Percentiles rank a stretch among this genome's conserved stretches.
phyloP scores from a whole-genome alignment of 2,797 vertebrate genomes.

The Catostomus latipinnis region DNA sequence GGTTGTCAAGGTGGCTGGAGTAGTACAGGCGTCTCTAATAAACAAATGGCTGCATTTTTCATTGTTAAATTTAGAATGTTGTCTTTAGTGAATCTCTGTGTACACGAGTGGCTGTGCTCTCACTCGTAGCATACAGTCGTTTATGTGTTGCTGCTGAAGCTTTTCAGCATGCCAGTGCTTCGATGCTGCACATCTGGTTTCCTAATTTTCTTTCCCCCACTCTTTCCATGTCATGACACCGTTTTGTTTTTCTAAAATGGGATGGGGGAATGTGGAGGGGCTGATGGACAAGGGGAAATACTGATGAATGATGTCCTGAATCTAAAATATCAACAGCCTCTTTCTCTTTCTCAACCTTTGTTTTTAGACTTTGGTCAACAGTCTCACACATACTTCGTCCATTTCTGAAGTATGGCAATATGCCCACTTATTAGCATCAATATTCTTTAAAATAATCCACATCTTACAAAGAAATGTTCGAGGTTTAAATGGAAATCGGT shows the following conservation, averaged over 20 bases:
- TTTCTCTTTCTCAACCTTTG: slow-evolving; percentile 57
- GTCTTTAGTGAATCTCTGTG: neutral
- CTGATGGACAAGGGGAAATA: slow-evolving; percentile 66
- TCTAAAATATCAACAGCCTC: slow-evolving; percentile 72
- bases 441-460: too few species aligned
- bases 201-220: slow-evolving; percentile 73
- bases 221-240: slow-evolving; percentile 76
- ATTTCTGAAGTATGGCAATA: too few species aligned
- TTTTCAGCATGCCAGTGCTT: slow-evolving; percentile 81
- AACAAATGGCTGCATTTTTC: too few species aligned
- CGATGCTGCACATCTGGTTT: slow-evolving; percentile 87
- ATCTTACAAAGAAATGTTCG: too few species aligned
- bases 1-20: too few species aligned
- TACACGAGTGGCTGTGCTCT: slow-evolving; percentile 23
- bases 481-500: too few species aligned
- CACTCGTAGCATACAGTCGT: slow-evolving; percentile 73
- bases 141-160: slow-evolving; percentile 75
- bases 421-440: too few species aligned
- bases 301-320: slow-evolving; percentile 81
- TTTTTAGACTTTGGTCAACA: neutral
- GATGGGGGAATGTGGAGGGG: slow-evolving; percentile 42
- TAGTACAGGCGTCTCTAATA: too few species aligned
- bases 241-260: slow-evolving; percentile 81
- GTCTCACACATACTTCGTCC: too few species aligned
- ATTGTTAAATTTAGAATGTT: too few species aligned